Base-by-base conservation (phyloP, 1,140 invertebrate species). In the Lethrus apterus region DNA sequence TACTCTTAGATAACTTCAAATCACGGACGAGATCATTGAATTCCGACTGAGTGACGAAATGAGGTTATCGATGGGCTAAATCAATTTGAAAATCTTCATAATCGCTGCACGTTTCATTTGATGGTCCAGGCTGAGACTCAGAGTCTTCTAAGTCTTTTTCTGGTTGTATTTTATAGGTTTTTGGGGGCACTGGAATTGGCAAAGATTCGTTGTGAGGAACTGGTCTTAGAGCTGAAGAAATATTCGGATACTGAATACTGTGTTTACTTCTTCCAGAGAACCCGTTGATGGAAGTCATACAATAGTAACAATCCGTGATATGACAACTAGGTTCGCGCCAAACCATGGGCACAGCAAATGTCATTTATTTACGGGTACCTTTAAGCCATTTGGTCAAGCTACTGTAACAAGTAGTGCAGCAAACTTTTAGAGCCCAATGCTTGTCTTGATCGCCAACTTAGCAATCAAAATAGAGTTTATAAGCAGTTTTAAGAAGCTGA, bases 241-340 rank as follows among this genome's bases (percentile, higher is more conserved):
- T n/a, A 36, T 36, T 26, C 26, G 21, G 19, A 34, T 45, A 32
- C 21, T 45, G 8, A 23, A 38, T 43, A 33, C n/a, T 14, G 18
- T 33, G 29, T 30, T 51, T 53, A 36, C 14, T 44, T 13, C 20
- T 14, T 13, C 2, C 14, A 41, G 44, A 36, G 14, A 51, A 43
- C 10, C 53, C 51, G 42, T 40, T 53, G 15, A 41, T 33, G 29
- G 48, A 23, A 14, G 43, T 44, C 15, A 54, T 4, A 30, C 59
- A 56, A 44, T 56, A 59, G 49, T 54, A 62, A 26, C 54, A 59
- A 46, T 56, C 54, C 21, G 20, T 48, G 31, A 29, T 42, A 46
- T 60, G 54, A 45, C 60, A 44, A 29, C 15, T 30, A 14, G 50
- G 55, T 38, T 59, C 52, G 9, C 40, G 29, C 53, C 58, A 62